Percentiles rank a stretch among this genome's conserved stretches.
Conservation (phyloP, 2,888 invertebrate genomes). For the Caenorhabditis imperialis region DNA sequence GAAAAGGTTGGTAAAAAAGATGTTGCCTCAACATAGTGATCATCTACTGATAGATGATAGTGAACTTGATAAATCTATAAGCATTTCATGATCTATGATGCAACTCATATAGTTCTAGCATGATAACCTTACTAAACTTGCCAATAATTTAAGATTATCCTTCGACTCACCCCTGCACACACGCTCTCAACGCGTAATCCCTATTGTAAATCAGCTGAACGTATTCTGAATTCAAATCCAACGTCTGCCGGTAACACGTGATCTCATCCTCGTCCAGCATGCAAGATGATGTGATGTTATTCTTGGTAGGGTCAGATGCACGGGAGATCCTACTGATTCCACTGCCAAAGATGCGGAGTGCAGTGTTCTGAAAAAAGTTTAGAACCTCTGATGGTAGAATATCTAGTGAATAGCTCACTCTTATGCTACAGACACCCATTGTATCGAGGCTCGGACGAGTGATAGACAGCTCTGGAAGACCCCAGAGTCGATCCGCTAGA, state of each 20-base stretch:
- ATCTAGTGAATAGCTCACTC: slow-evolving; percentile 24
- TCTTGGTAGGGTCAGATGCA: slow-evolving; percentile 63
- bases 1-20: too few relatives aligned
- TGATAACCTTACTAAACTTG: too few relatives aligned
- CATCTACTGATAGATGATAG: too few relatives aligned
- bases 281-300: slow-evolving; percentile 69
- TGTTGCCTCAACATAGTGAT: too few relatives aligned
- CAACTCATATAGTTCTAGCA: too few relatives aligned
- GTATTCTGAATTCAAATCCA: slow-evolving; percentile 68
- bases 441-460: slow-evolving; percentile 64
- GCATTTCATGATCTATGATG: too few relatives aligned
- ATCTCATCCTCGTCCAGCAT: slow-evolving; percentile 69
- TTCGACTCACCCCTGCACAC: slow-evolving; percentile 66
- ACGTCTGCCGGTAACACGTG: slow-evolving; percentile 64
- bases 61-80: too few relatives aligned
- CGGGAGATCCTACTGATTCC: slow-evolving; percentile 69
- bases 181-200: slow-evolving; percentile 68
- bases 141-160: neutral
- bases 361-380: slow-evolving; percentile 46
- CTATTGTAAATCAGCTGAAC: slow-evolving; percentile 66
- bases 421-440: slow-evolving; percentile 63
- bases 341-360: slow-evolving; percentile 69
- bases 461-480: slow-evolving; percentile 62
- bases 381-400: neutral
- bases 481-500: slow-evolving; percentile 74